phyloP scores from a whole-genome alignment of 2,113 vertebrate species.

The Cephalopholis sonnerati region DNA sequence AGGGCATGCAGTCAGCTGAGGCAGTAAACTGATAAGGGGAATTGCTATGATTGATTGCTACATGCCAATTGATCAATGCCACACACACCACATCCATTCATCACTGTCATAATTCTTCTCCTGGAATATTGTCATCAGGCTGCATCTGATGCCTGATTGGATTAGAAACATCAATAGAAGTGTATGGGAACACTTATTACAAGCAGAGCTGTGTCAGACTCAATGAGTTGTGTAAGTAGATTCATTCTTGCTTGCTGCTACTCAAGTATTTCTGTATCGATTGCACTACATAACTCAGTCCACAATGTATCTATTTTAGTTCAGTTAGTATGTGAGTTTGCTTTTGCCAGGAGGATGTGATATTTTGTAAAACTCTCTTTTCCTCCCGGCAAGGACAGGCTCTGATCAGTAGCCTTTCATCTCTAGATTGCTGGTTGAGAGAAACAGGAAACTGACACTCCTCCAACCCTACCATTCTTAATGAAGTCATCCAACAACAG shows the following conservation, averaged over 20 bases:
- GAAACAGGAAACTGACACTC: slow-evolving; percentile 43
- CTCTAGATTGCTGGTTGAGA: slow-evolving; percentile 9
- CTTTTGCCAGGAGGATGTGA: background rate
- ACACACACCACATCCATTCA: slow-evolving; percentile 17
- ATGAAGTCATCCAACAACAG: slow-evolving; percentile 60
- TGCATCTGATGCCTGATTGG: background rate
- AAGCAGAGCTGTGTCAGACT: background rate
- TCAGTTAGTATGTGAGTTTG: background rate
- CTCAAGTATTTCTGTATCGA: slow-evolving; percentile 13
- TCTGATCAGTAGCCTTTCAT: slow-evolving; percentile 53
- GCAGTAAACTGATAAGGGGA: background rate
- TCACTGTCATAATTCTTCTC: slow-evolving; percentile 30
- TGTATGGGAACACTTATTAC: background rate
- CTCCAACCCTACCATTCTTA: slow-evolving; percentile 33
- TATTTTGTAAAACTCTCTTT: slow-evolving; percentile 26
- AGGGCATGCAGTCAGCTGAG: background rate
- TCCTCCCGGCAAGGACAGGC: slow-evolving; percentile 20
- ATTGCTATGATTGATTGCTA: slow-evolving; percentile 24
- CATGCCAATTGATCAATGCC: slow-evolving; percentile 23
- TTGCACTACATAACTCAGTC: background rate
- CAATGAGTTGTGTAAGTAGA: background rate
- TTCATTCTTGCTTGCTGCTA: slow-evolving; percentile 2
- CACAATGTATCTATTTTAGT: background rate
- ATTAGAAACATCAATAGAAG: slow-evolving; percentile 14
- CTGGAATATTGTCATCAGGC: slow-evolving; percentile 9